Evolutionary conservation across 2,888 invertebrate species (phyloP), one percentile per base, ranked within the genome.

Genomic region (Altica lythri): DNA sequence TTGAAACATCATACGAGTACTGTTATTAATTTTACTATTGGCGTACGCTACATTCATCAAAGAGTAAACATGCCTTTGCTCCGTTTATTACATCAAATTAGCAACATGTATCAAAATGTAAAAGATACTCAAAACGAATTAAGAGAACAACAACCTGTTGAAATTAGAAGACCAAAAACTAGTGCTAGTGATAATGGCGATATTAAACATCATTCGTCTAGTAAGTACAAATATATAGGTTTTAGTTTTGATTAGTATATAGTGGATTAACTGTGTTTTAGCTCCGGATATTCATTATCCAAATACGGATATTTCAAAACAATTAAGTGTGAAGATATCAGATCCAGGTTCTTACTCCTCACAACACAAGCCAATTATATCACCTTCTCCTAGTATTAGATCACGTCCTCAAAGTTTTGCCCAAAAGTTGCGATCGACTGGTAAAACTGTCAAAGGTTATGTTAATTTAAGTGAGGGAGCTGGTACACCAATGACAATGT

Each of bases 101-200:
- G 91, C 69, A 95, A 94, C 71, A 95, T 97, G 95, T 95, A 95
- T 77, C 94, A 95, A 77, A 96, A 95, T 74, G 94, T 96, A 1
- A 92, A 94, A 72, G 94, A 95, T 72, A 95, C 95, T 0, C 92
- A 94, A 72, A 87, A 88, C 65, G 95, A 95, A 70, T 80, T 96
- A 54, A 87, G 90, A 63, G 89, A 89, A 64, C 88, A 90, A 62
- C 83, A 81, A 44, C 66, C 81, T 0, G 71, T 72, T 1, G 76
- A 76, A 68, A 74, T 72, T 61, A 73, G 72, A 57, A 72, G 68
- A 67, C 68, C 75, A 1, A 76, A 76, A 64, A 75, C 75, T 0
- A 75, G 76, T 43, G 68, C 69, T 1, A 75, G 74, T 54, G 74
- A 75, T 60, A 77, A 78, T 14, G 70, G 75, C 1, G 77, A 78